These are phyloP conservation scores for Gymnocypris eckloni DNA, from an alignment of 2,797 vertebrate genomes.

Conservation along the genomic window DNA sequence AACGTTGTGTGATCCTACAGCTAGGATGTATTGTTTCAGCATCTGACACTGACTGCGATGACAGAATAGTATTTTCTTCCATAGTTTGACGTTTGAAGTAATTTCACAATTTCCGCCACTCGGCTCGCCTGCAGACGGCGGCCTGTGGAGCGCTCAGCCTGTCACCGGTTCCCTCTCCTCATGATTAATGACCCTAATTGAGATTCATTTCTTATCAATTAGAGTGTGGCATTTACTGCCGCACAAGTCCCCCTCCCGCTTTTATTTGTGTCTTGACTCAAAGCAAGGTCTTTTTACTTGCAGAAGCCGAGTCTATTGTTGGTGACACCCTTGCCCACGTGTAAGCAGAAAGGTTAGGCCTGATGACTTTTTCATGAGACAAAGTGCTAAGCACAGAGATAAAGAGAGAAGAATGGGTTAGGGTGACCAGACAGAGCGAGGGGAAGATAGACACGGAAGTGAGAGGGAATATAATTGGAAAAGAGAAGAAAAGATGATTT, in stretches of 20 bases:
- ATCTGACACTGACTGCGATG: constrained; percentile 61
- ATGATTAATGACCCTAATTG: constrained; percentile 83
- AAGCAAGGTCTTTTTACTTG: constrained; percentile 64
- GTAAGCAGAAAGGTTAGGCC: constrained; percentile 66
- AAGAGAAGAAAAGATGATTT: neutral
- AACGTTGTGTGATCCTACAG: constrained; percentile 61
- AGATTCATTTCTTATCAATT: constrained; percentile 73
- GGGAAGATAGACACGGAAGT: neutral
- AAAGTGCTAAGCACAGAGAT: constrained; percentile 59
- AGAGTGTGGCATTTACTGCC: constrained; percentile 76
- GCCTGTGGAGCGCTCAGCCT: constrained; percentile 68
- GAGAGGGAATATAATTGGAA: constrained; percentile 23
- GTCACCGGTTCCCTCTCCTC: constrained; percentile 65
- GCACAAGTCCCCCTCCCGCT: constrained; percentile 69
- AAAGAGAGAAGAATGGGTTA: constrained; percentile 13
- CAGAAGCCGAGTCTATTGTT: constrained; percentile 58
- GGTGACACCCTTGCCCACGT: constrained; percentile 66
- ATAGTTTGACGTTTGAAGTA: constrained; percentile 64
- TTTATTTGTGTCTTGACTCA: constrained; percentile 75
- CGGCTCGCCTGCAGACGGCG: constrained; percentile 68
- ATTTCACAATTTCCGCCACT: constrained; percentile 75
- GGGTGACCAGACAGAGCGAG: neutral
- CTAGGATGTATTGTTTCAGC: constrained; percentile 63
- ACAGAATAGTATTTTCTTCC: constrained; percentile 24
- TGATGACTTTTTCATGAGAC: constrained; percentile 65